Base-by-base conservation (phyloP, 1,140 invertebrate species). In the Trigoniulus corallinus region DNA sequence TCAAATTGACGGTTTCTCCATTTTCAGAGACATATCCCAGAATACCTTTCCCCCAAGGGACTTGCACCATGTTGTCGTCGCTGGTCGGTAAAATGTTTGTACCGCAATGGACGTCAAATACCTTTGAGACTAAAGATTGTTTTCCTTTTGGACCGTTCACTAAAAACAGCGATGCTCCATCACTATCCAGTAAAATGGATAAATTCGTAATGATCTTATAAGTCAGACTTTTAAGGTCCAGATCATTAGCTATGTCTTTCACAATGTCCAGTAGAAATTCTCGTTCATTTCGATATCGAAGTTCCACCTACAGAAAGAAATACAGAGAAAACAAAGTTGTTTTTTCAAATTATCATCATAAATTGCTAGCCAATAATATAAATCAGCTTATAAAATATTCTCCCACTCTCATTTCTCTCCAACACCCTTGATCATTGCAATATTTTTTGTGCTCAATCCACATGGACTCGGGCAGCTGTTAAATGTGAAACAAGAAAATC, bases 261-360 rank as follows among this genome's bases (percentile, higher is more conserved):
- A 72, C 68, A 39, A 67, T 65, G 42, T 67, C 62, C 23, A 72
- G 58, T 49, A 72, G 70, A 56, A 72, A 72, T 18, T 67, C 64
- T 4, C 67, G 53, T 51, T 70, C 69, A 37, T 68, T 69, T 41
- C 59, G 57, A 3, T 51, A 50, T n/a, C 62, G 42, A 69, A 56
- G 39, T 69, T 65, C n/a, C 67, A 54, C 54, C 29, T 34, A 34
- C 15, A 34, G n/a, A n/a, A n/a, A n/a, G n/a, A n/a, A n/a, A n/a
- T n/a, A n/a, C n/a, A n/a, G n/a, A n/a, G n/a, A n/a, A n/a, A n/a
- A n/a, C n/a, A n/a, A n/a, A n/a, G n/a, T n/a, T n/a, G n/a, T n/a
- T n/a, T n/a, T n/a, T n/a, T n/a, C n/a, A n/a, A n/a, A n/a, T n/a
- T n/a, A n/a, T n/a, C n/a, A n/a, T n/a, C n/a, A n/a, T n/a, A n/a